phyloP scores from a whole-genome alignment of 2,888 invertebrate genomes.

The Hoplodrina blanda region DNA sequence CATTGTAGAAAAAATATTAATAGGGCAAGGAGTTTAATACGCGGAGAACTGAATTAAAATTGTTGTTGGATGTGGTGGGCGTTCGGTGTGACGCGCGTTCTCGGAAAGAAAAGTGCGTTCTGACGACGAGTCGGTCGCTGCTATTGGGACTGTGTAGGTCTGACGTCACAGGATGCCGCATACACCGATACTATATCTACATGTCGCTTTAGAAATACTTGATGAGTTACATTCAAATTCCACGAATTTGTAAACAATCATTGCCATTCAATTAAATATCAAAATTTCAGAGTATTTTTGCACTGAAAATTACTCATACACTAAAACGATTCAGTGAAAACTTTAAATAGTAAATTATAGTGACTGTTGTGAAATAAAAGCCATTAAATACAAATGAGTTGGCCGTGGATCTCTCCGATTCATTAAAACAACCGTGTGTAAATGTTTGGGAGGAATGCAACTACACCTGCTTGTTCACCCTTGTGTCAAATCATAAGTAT shows the following conservation, averaged over 20 bases:
- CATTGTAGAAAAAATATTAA: slow-evolving; percentile 70
- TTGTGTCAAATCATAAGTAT: slow-evolving; percentile 15
- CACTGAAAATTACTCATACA: slow-evolving; percentile 49
- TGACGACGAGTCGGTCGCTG: slow-evolving; percentile 51
- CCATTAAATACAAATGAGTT: slow-evolving; percentile 38
- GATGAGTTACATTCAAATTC: slow-evolving; percentile 82
- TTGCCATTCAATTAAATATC: slow-evolving; percentile 65
- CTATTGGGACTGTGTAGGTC: slow-evolving; percentile 61
- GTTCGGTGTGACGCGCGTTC: slow-evolving; percentile 58
- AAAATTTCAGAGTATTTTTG: slow-evolving; percentile 48
- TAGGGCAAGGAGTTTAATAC: slow-evolving; percentile 75
- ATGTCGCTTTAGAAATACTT: slow-evolving; percentile 86
- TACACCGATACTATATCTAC: slow-evolving; percentile 69
- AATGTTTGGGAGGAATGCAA: slow-evolving; percentile 27
- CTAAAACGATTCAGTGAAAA: slow-evolving; percentile 36
- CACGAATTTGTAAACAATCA: slow-evolving; percentile 80
- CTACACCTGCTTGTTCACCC: slow-evolving; percentile 26
- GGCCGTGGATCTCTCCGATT: slow-evolving; percentile 27
- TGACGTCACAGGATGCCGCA: slow-evolving; percentile 81
- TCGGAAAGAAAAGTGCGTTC: slow-evolving; percentile 58
- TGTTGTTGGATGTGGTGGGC: slow-evolving; percentile 72
- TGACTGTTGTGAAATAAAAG: slow-evolving; percentile 44
- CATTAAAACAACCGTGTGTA: slow-evolving; percentile 38
- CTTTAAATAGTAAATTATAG: slow-evolving; percentile 37
- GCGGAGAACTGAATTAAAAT: slow-evolving; percentile 76